Conservation (phyloP, 1,140 invertebrate species). For the Amyelois transitella region DNA sequence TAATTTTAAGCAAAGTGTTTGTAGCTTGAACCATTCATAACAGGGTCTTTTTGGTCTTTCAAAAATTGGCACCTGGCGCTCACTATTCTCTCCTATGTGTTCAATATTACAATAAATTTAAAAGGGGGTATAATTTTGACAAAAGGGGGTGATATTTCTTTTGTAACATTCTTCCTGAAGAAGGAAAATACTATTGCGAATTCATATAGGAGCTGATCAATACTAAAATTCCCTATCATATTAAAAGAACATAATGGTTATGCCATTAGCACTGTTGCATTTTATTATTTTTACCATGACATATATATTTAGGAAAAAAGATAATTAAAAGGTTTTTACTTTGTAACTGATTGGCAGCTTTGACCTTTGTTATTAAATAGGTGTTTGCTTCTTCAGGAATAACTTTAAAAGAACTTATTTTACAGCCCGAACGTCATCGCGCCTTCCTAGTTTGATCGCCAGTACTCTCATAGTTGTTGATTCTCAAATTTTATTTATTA, state of each 20-base stretch:
- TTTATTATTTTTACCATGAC: too few relatives aligned
- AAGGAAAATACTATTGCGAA: too few relatives aligned
- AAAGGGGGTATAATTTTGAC: constrained; percentile 25
- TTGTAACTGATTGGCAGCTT: too few relatives aligned
- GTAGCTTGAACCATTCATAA: constrained; percentile 30
- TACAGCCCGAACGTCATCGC: constrained; percentile 23
- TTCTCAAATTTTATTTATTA: constrained; percentile 49
- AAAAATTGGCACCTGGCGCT: constrained; percentile 52
- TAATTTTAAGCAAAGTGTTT: constrained; percentile 35
- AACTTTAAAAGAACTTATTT: constrained; percentile 54
- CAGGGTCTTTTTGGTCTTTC: constrained; percentile 62
- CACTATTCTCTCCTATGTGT: constrained; percentile 38
- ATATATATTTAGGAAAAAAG: too few relatives aligned
- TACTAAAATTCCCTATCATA: too few relatives aligned
- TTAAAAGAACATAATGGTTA: too few relatives aligned
- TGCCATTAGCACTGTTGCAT: too few relatives aligned
- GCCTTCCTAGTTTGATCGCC: constrained; percentile 34
- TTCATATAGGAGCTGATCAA: too few relatives aligned
- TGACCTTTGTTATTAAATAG: too few relatives aligned
- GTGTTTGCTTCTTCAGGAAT: background rate
- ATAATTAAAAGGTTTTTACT: too few relatives aligned
- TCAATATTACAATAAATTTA: constrained; percentile 32
- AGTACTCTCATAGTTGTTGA: constrained; percentile 44
- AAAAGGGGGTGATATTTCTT: constrained; percentile 46
- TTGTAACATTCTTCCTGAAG: constrained; percentile 21